Evolutionary conservation across 1,140 invertebrate species (phyloP).

Genomic region (Psix sp.): DNA sequence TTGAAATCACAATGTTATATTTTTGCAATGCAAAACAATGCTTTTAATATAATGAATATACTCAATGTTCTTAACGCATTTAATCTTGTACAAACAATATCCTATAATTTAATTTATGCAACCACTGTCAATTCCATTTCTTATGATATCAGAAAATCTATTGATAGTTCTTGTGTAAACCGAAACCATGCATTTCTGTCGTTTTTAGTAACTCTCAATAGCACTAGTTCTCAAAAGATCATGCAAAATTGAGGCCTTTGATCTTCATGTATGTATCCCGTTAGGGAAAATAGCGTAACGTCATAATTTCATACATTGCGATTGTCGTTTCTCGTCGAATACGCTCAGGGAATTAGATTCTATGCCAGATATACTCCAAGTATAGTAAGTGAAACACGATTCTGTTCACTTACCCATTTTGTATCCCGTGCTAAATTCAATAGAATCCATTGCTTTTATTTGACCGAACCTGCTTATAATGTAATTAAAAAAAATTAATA

Average conservation of each 20-base stretch:
- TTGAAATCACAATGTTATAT: no score
- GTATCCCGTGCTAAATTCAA: slow-evolving; percentile 45
- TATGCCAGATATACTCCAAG: slow-evolving; percentile 52
- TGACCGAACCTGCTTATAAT: slow-evolving; percentile 17
- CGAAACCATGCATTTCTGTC: slow-evolving; percentile 51
- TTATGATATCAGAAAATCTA: slow-evolving; percentile 37
- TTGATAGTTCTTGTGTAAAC: slow-evolving; percentile 55
- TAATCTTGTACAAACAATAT: no score
- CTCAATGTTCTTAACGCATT: no score
- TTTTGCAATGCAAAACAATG: no score
- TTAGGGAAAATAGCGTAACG: slow-evolving; percentile 60
- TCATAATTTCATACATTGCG: slow-evolving; percentile 61
- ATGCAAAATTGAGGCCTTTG: slow-evolving; percentile 58
- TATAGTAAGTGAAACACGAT: slow-evolving; percentile 58
- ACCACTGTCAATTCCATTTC: slow-evolving; percentile 49
- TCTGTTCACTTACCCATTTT: slow-evolving; percentile 22
- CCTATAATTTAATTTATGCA: slow-evolving; percentile 39
- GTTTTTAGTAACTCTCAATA: slow-evolving; percentile 49
- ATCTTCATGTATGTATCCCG: slow-evolving; percentile 54
- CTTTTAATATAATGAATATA: no score
- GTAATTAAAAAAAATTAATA: neutral
- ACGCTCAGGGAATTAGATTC: slow-evolving; percentile 57
- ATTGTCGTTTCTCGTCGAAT: slow-evolving; percentile 56
- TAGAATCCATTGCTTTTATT: slow-evolving; percentile 54
- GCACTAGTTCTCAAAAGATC: slow-evolving; percentile 50